Evolutionary conservation across 30 jellyfish, hydroid and myxozoan genomes (phyloP).

Genomic region (Turritopsis dohrnii): DNA sequence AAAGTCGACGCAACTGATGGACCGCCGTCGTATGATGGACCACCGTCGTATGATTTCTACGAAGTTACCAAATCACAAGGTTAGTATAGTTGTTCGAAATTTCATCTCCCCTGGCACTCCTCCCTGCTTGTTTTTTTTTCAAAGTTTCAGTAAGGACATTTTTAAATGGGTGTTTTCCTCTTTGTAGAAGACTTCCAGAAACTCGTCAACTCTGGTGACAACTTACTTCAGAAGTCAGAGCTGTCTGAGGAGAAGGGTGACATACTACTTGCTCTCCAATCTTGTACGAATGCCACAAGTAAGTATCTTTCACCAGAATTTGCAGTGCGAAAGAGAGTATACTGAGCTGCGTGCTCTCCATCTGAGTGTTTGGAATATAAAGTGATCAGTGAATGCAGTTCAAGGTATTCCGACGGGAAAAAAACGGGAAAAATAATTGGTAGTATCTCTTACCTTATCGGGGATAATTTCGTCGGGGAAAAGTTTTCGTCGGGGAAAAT

Average conservation of each 20-base stretch:
- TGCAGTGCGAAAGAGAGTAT: neutral
- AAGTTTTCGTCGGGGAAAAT: no score
- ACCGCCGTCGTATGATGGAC: no score
- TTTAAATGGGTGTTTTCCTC: neutral
- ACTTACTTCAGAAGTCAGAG: conserved; percentile 39
- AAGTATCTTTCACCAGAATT: conserved; percentile 2
- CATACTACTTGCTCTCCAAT: conserved; percentile 41
- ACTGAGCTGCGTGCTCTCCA: neutral
- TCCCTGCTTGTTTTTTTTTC: neutral
- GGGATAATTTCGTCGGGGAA: no score
- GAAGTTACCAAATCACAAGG: neutral
- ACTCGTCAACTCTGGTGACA: conserved; percentile 49
- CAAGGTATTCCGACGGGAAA: no score
- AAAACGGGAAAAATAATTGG: no score
- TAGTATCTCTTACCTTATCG: no score
- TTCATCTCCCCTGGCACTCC: neutral
- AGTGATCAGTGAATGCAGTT: no score
- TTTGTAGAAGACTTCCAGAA: conserved; percentile 44
- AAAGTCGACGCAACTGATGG: neutral
- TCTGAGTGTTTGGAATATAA: no score
- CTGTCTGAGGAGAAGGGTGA: conserved; percentile 58
- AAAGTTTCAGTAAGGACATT: no score
- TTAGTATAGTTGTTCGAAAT: neutral
- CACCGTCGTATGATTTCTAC: neutral
- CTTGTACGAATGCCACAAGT: conserved; percentile 78